phyloP scores from a whole-genome alignment of 2,888 invertebrate species.

The Seira musarum region DNA sequence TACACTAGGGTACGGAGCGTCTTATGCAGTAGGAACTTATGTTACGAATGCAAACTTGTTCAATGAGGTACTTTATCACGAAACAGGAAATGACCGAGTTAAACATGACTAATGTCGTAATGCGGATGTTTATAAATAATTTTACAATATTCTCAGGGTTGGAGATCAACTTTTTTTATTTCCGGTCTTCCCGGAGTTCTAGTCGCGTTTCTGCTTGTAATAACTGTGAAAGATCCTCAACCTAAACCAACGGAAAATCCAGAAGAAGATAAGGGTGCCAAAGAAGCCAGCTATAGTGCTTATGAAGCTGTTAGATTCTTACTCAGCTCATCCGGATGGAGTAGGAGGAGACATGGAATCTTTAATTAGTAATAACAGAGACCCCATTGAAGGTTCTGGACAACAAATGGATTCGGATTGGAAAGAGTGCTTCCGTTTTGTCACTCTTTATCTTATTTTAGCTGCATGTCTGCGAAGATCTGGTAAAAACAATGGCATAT shows the following conservation, averaged over 20 bases:
- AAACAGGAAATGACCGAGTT: not conserved
- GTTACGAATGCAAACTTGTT: conserved; percentile 83
- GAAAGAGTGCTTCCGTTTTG: conserved; percentile 84
- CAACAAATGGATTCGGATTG: conserved; percentile 78
- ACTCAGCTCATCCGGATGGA: conserved; percentile 46
- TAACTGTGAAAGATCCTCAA: conserved; percentile 84
- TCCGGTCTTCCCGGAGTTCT: conserved; percentile 84
- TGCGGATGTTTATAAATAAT: not conserved
- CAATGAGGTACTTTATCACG: conserved; percentile 77
- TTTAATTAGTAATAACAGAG: conserved; percentile 70
- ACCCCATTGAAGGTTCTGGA: not conserved
- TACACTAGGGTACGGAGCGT: conserved; percentile 88
- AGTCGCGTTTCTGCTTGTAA: conserved; percentile 80
- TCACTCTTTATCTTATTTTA: conserved; percentile 84
- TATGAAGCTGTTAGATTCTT: conserved; percentile 53
- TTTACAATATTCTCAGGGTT: conserved; percentile 76
- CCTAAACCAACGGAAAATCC: conserved; percentile 74
- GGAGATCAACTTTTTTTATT: conserved; percentile 88
- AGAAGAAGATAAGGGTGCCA: conserved; percentile 36
- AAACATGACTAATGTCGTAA: too few species aligned
- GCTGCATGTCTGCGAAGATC: conserved; percentile 93
- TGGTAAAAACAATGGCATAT: conserved; percentile 77
- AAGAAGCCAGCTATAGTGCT: conserved; percentile 46
- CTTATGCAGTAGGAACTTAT: conserved; percentile 92
- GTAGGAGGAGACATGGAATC: conserved; percentile 48